A percentile compares a stretch with the other conserved stretches of the same genome.
Evolutionary conservation across 2,797 vertebrate species (phyloP).

Genomic region (Fistularia tabacaria): DNA sequence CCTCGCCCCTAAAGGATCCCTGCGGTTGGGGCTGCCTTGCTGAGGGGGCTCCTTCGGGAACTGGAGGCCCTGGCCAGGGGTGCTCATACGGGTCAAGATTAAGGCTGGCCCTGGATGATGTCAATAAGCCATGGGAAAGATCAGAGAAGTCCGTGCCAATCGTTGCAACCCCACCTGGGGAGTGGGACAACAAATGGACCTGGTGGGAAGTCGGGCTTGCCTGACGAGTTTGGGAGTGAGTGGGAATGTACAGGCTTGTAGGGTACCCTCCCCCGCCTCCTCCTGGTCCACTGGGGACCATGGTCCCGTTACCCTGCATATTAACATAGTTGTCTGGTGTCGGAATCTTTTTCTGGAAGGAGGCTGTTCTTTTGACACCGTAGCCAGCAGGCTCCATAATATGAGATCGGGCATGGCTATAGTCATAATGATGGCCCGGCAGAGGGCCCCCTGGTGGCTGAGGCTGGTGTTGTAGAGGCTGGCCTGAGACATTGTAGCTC

Average conservation of each 20-base stretch:
- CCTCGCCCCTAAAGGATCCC: conserved; percentile 84
- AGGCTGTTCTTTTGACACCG: conserved; percentile 88
- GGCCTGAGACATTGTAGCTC: conserved; percentile 81
- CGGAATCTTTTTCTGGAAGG: conserved; percentile 91
- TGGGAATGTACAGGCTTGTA: conserved; percentile 76
- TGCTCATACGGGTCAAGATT: conserved; percentile 90
- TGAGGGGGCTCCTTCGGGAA: conserved; percentile 76
- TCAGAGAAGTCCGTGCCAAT: conserved; percentile 87
- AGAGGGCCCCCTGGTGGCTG: conserved; percentile 76
- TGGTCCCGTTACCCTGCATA: conserved; percentile 82
- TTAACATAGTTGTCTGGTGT: conserved; percentile 80
- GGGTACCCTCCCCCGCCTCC: conserved; percentile 78
- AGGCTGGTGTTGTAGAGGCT: conserved; percentile 81
- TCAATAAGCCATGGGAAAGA: conserved; percentile 80
- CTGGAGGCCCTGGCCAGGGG: conserved; percentile 80
- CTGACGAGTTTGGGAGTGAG: conserved; percentile 87
- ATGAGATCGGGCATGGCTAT: conserved; percentile 79
- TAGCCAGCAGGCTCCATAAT: conserved; percentile 84
- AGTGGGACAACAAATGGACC: conserved; percentile 84
- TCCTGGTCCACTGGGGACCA: conserved; percentile 74
- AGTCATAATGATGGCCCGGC: conserved; percentile 77
- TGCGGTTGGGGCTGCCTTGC: conserved; percentile 79
- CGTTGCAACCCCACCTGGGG: conserved; percentile 65
- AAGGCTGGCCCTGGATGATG: conserved; percentile 87
- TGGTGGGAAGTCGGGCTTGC: conserved; percentile 87